A percentile compares a stretch with the other conserved stretches of the same genome.
Evolutionary conservation across 64 coral and sea anemone species (phyloP).

Genomic region (Montipora capricornis): DNA sequence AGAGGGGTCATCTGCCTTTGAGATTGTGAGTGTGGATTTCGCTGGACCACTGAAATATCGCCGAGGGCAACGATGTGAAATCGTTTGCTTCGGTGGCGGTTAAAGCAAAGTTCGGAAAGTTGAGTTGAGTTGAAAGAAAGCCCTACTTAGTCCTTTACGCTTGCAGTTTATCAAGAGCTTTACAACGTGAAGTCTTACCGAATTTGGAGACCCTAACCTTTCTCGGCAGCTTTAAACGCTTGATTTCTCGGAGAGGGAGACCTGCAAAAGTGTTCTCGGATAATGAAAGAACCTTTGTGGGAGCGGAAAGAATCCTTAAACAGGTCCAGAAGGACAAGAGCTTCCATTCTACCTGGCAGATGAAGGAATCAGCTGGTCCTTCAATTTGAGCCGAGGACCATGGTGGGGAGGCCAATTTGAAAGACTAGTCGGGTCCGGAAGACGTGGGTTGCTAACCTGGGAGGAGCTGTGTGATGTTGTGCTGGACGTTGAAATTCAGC

Average conservation of each 20-base stretch:
- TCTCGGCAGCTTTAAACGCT: slow-evolving; percentile 36
- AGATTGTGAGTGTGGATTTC: slow-evolving; percentile 61
- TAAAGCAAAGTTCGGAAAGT: background rate
- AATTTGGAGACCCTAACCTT: slow-evolving; percentile 4
- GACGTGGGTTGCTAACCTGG: slow-evolving; percentile 44
- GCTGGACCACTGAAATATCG: slow-evolving; percentile 67
- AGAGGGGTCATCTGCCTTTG: background rate
- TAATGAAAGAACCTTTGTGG: slow-evolving; percentile 57
- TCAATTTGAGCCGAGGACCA: slow-evolving; percentile 46
- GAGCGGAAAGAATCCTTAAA: slow-evolving; percentile 55
- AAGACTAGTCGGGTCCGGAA: slow-evolving; percentile 39
- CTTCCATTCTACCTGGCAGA: background rate
- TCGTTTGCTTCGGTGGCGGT: too few relatives aligned
- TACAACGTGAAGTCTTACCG: slow-evolving; percentile 43
- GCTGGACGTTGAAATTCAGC: slow-evolving; percentile 25
- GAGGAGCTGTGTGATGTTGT: slow-evolving; percentile 41
- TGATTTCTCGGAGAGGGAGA: slow-evolving; percentile 38
- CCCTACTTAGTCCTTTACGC: slow-evolving; percentile 48
- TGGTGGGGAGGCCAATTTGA: slow-evolving; percentile 80
- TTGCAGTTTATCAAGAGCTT: slow-evolving; percentile 39
- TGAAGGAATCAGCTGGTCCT: slow-evolving; percentile 49
- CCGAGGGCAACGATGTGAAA: too few relatives aligned
- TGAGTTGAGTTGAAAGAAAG: background rate
- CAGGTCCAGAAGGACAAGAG: slow-evolving; percentile 8
- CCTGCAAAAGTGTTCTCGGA: slow-evolving; percentile 58